Base-by-base conservation (phyloP, 1,140 invertebrate genomes). In the Heliothis subflexa region DNA sequence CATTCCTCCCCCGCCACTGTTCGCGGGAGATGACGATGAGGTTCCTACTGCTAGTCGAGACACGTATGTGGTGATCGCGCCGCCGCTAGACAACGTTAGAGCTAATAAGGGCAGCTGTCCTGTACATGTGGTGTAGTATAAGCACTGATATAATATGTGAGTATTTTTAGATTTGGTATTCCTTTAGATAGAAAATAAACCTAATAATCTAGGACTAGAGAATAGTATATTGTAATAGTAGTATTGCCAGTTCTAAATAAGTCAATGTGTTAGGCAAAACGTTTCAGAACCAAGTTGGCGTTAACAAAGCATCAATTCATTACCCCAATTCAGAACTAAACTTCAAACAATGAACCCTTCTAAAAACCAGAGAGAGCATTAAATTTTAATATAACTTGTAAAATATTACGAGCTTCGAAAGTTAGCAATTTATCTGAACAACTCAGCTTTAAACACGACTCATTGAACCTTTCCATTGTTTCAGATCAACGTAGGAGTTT, bases 401-500 rank as follows among this genome's bases (percentile, higher is more conserved):
- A 70, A 33, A 70, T 54, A 70, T 70, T 70, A 25, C 10, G 12
- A 68, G 45, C 25, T 50, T 16, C 13, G 54, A 33, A 52, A 70
- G n/a, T 64, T 45, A n/a, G 14, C 16, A 16, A 64, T 64, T 45
- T 64, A 62, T 62, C 12, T 45, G 28, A 45, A 28, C 28, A 25
- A 40, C 10, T 16, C 5, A 13, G 13, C 40, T 64, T 1, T 25
- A 25, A 70, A 21, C 57, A 16, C 45, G 9, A 72, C 21, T 74
- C 12, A 77, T 40, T 45, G 12, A 79, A 78, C 4, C 12, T 74
- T 80, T 81, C 33, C 40, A 79, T 89, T 90, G 82, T 93, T 93
- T 79, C 91, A 93, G 91, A 91, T 93, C 89, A 93, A 92, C 88
- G 91, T 93, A 93, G 92, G 91, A 94, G 93, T 94, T 94, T 94